Percentiles rank a stretch among this genome's conserved stretches.
Evolutionary conservation across 2,888 invertebrate species (phyloP).

Genomic region (Acrobasis repandana): DNA sequence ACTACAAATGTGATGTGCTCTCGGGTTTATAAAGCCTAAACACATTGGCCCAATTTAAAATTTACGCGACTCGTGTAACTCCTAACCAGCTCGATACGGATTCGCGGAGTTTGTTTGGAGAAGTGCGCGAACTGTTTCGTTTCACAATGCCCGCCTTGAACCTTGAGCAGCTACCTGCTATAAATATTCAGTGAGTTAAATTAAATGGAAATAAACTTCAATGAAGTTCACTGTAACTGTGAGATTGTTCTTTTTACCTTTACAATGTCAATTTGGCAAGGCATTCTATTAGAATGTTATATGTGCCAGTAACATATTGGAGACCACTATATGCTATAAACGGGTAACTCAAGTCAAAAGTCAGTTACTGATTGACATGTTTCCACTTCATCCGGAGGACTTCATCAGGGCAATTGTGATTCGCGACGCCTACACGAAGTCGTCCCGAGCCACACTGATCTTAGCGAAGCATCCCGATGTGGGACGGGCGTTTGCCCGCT

Average conservation of each 20-base stretch:
- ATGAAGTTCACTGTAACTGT: not conserved
- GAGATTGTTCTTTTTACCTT: not conserved
- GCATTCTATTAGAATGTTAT: no score
- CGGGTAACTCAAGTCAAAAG: no score
- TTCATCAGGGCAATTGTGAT: no score
- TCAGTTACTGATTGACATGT: no score
- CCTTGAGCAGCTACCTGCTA: not conserved
- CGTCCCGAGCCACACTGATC: no score
- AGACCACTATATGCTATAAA: no score
- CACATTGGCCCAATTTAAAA: slow-evolving; percentile 46
- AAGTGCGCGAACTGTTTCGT: slow-evolving; percentile 10
- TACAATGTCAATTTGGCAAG: not conserved
- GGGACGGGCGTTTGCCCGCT: no score
- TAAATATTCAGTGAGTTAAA: slow-evolving; percentile 2
- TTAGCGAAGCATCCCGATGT: no score
- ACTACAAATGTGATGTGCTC: slow-evolving; percentile 22
- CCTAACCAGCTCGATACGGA: slow-evolving; percentile 21
- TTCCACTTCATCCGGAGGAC: no score
- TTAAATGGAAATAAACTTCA: not conserved
- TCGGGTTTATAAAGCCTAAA: slow-evolving; percentile 29
- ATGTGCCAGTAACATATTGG: no score
- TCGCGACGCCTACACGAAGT: no score
- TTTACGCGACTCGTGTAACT: slow-evolving; percentile 35
- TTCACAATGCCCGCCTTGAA: not conserved
- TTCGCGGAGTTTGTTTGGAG: slow-evolving; percentile 23